Evolutionary conservation across 2,888 invertebrate genomes (phyloP), one percentile per base, ranked within the genome.

Genomic region (Lepeophtheirus nordmannii): DNA sequence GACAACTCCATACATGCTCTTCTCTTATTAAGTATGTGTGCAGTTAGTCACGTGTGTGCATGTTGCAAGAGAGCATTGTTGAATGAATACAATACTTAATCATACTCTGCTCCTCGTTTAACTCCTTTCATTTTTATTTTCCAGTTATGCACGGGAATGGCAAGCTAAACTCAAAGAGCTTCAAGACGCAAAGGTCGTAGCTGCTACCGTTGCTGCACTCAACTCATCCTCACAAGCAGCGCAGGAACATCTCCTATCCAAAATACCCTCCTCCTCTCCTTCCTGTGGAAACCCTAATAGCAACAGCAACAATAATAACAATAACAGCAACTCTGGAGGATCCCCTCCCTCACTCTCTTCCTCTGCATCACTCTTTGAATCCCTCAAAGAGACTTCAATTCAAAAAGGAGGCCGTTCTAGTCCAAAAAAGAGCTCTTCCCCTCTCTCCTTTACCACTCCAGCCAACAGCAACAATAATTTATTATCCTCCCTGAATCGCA

Each of bases 131-230:
- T 1, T 62, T 62, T 20, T 10, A 1, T 11, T 39, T 41, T 40
- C 17, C 40, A 62, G 62, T 23, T 62, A 62, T 40, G 62, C 62
- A 14, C 38, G 62, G 23, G 62, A 62, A 41, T 62, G 62, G 62
- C 62, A 62, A 41, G 62, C 62, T n/a, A 62, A 62, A 40, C 41
- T 62, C n/a, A 62, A 41, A 23, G 62, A 62, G 40, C 62, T 62
- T 38, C 62, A 62, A 23, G 62, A 62, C 17, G 20, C 62, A n/a
- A 60, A 60, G 39, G 60, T 38, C 14, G 62, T 40, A 38, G 41
- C 38, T 17, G 41, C 38, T 7, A 37, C 20, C 1, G 20, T 62
- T 40, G 20, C 40, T 40, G 20, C 41, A 12, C 62, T 37, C 41
- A 62, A 41, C 20, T 23, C 37, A 57, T 20, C 22, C 57, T 30